Evolutionary conservation across 2,113 vertebrate genomes (phyloP).

Genomic region (Crotalus helleri): DNA sequence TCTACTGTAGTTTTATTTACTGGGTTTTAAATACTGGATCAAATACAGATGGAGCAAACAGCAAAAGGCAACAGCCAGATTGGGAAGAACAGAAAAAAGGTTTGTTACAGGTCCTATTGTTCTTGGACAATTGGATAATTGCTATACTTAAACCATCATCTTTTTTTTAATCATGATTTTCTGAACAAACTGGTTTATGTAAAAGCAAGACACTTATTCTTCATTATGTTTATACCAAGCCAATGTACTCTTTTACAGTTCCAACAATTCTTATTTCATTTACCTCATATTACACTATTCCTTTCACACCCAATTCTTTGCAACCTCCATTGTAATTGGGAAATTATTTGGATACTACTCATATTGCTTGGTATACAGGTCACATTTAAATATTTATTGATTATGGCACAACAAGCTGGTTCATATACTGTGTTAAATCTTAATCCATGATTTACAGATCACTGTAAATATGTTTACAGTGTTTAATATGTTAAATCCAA

Average conservation of each 20-base stretch:
- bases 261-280: not conserved
- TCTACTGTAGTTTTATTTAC: not conserved
- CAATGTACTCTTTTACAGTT: not conserved
- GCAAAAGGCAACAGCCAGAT: not conserved
- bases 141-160: not conserved
- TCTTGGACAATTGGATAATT: not conserved
- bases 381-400: not conserved
- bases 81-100: not conserved
- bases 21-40: not conserved
- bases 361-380: not conserved
- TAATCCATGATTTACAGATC: not conserved
- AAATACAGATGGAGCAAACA: not conserved
- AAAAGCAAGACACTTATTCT: not conserved
- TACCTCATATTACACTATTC: not conserved
- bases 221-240: not conserved
- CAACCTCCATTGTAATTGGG: not conserved
- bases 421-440: not conserved
- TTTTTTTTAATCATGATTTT: not conserved
- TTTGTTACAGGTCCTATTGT: not conserved
- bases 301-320: not conserved
- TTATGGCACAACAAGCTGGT: not conserved
- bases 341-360: not conserved
- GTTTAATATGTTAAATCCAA: not conserved
- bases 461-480: too few relatives aligned
- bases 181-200: not conserved